These are phyloP conservation scores for Connochaetes taurinus DNA, from an alignment of 2,113 vertebrate genomes.

Conservation along the genomic window DNA sequence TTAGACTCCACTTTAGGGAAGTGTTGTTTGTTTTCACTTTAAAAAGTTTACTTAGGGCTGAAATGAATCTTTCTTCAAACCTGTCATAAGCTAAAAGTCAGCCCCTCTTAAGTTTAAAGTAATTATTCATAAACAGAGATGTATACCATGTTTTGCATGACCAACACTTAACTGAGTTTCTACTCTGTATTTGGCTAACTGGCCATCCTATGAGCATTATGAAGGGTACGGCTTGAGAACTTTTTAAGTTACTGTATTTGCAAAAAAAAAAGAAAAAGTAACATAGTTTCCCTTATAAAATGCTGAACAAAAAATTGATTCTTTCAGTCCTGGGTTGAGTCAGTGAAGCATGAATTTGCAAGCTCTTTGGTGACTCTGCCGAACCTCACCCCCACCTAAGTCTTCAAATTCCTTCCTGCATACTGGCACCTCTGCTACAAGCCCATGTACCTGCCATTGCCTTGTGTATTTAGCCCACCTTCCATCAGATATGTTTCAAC, in stretches of 20 bases:
- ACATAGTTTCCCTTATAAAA: background rate
- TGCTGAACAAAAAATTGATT: constrained; percentile 8
- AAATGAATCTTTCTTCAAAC: constrained; percentile 34
- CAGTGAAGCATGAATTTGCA: background rate
- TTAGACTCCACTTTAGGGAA: constrained; percentile 19
- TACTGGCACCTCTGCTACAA: background rate
- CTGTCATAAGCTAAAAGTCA: background rate
- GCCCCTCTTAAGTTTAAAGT: constrained; percentile 5
- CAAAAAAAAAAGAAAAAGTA: background rate
- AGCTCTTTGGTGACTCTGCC: background rate
- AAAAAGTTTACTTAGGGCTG: background rate
- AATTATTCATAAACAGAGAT: constrained; percentile 1
- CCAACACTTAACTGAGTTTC: background rate
- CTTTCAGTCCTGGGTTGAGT: background rate
- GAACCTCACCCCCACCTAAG: background rate
- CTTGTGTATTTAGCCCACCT: background rate
- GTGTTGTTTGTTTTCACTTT: background rate
- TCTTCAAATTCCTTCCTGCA: constrained; percentile 6
- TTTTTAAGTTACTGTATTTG: background rate
- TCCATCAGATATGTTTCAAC: background rate
- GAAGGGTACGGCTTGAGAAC: background rate
- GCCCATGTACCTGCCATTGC: background rate
- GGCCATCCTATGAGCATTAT: background rate
- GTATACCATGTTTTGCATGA: background rate
- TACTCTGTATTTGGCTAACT: background rate